Base-by-base conservation (phyloP, 2,888 invertebrate genomes). In the Panzeria rudis region DNA sequence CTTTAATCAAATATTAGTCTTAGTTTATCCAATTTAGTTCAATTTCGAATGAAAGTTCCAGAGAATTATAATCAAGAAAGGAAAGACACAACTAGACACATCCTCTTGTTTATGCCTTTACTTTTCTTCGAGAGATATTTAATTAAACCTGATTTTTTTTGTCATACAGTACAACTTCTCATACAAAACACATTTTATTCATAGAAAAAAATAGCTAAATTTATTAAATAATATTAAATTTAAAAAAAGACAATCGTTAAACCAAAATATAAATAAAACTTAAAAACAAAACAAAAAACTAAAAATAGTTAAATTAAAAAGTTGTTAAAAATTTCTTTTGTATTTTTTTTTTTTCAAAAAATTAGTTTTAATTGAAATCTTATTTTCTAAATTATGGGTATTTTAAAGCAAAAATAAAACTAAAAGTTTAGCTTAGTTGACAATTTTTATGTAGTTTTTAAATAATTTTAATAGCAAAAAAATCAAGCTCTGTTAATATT, bases 201-300 rank as follows among this genome's bases (percentile, higher is more conserved):
- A 35, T 61, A 64, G 17, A 17, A 7, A 56, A 44, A 52, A 75
- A 32, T 44, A 61, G 32, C 25, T 52, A 50, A 64, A 56, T 64
- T 32, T 71, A 72, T 64, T 71, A n/a, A 72, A 64, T 38, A 72
- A 38, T 44, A 61, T 17, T 69, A 54, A 76, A 38, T n/a, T 25
- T 38, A 38, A 17, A 41, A 73, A 59, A 82, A 69, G 82, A 82
- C 82, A 82, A 82, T 82, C 82, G 82, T 82, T 82, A 69, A 81
- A 81, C 3, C 20, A 72, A 54, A 52, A 29, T 29, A 29, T 29
- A 29, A 56, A 17, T 17, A 6, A 35, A 50, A 77, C 35, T 0
- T 50, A 35, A 56, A 32, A 77, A 59, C 0, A 50, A 52, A 59
- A 32, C 1, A 20, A 32, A 25, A 44, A 44, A 56, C 3, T 20